Base-by-base conservation (phyloP, 2,797 vertebrate genomes). In the Urosaurus nigricauda region DNA sequence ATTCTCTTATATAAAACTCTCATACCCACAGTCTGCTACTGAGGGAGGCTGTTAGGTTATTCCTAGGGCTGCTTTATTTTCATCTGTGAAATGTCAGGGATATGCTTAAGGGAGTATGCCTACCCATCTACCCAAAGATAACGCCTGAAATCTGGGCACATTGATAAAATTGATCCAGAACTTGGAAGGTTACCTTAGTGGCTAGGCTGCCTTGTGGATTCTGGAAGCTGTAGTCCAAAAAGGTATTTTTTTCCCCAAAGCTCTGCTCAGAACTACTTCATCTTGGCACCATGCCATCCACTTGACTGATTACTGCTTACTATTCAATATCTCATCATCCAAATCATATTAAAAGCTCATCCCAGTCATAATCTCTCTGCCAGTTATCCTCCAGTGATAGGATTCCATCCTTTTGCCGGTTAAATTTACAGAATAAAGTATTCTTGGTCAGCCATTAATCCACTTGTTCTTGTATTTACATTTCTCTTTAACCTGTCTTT, bases 361-460 rank as follows among this genome's bases (percentile, higher is more conserved):
- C 56, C 68, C n/a, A 8, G 11, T 75, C 79, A 75, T 56, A 65
- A 75, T 65, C 58, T 75, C 43, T 82, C 60, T 75, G 60, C n/a
- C 79, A 85, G 56, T n/a, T 70, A 29, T 85, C 56, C 71, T 43
- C 16, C 9, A 16, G n/a, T 90, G 80, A 40, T 0, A 74, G 40
- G 47, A 89, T 21, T 0, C 0, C 9, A 21, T 43, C 32, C 51
- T 3, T 88, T 0, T 0, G 43, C 24, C 68, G 58, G 73, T 86
- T 56, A 75, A 58, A 86, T 82, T 82, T 43, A 56, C 71, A 77
- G 73, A 19, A 12, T 65, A 56, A 51, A 68, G 82, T 85, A 89
- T 82, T 86, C 71, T 53, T 1, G 43, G 43, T 26, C 47, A 32
- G 5, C 19, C 56, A 56, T 51, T 65, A 89, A 68, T 73, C 58